Base-by-base conservation (phyloP, 1,140 invertebrate species). In the Rhizoglyphus robini region DNA sequence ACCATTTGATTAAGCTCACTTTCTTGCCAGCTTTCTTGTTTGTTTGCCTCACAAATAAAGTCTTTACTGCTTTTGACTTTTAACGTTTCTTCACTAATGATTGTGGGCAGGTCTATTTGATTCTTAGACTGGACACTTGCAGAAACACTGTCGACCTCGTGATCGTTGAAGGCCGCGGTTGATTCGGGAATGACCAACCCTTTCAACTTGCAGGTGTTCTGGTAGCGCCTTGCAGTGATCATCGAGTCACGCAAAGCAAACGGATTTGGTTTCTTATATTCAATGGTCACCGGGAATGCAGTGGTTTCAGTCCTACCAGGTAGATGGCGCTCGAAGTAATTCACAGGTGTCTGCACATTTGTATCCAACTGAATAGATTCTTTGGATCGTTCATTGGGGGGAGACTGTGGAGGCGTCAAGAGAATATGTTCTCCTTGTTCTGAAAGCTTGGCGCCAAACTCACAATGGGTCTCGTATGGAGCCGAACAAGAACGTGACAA, bases 101-200 rank as follows among this genome's bases (percentile, higher is more conserved):
- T 60, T 34, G 58, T 60, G 23, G 58, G 58, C 30, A 60, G 36
- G 25, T 60, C 30, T n/a, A 60, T 60, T 36, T 67, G 34, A 31
- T 15, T 34, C 15, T 58, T 67, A n/a, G 57, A 25, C 34, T 57
- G 36, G 36, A 11, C 34, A 5, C 65, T 57, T 36, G 58, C 31
- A 67, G 65, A 36, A 63, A 25, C 18, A 61, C 31, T 25, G 66
- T 60, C 58, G 25, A n/a, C 15, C 36, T 4, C 30, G 31, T n/a
- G 15, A 60, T 46, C 29, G 65, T 69, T 2, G 46, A 36, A n/a
- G n/a, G n/a, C n/a, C n/a, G n/a, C n/a, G 11, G 31, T 58, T 51
- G 57, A 65, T 74, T 91, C 88, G 4, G 89, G 88, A 71, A 92
- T 91, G 8, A 90, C 85, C 67, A 92, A 75, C 3, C 88, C 88